Conservation (phyloP, 2,888 invertebrate genomes). For the Temnothorax ravouxi region DNA sequence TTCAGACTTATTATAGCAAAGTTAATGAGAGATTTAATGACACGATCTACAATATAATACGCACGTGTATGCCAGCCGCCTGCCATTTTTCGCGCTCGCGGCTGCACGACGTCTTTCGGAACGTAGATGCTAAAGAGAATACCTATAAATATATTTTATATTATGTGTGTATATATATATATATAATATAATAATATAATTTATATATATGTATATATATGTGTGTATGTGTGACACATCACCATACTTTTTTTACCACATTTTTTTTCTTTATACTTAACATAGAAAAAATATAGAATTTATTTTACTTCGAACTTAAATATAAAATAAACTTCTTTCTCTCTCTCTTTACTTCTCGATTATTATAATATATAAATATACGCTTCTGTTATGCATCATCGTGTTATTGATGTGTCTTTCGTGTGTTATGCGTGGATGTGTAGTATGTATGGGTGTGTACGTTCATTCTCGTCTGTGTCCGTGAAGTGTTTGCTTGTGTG, state of each 20-base stretch:
- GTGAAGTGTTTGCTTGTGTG: conserved; percentile 38
- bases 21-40: conserved; percentile 81
- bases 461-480: conserved; percentile 14
- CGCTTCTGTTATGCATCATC: conserved; percentile 61
- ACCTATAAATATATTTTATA: conserved; percentile 83
- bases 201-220: conserved; percentile 80
- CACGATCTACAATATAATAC: conserved; percentile 78
- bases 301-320: conserved; percentile 85
- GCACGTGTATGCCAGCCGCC: conserved; percentile 65
- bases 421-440: conserved; percentile 55
- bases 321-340: conserved; percentile 82
- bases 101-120: conserved; percentile 75
- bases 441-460: neutral
- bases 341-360: conserved; percentile 60
- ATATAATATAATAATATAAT: conserved; percentile 72
- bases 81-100: conserved; percentile 40
- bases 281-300: conserved; percentile 86
- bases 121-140: conserved; percentile 84
- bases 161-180: conserved; percentile 59
- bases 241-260: conserved; percentile 74
- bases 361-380: conserved; percentile 72
- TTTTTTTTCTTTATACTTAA: conserved; percentile 83
- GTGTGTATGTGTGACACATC: conserved; percentile 62
- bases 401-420: conserved; percentile 36
- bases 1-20: conserved; percentile 81